phyloP scores from a whole-genome alignment of 2,113 vertebrate genomes.

The Marmota flaviventris region DNA sequence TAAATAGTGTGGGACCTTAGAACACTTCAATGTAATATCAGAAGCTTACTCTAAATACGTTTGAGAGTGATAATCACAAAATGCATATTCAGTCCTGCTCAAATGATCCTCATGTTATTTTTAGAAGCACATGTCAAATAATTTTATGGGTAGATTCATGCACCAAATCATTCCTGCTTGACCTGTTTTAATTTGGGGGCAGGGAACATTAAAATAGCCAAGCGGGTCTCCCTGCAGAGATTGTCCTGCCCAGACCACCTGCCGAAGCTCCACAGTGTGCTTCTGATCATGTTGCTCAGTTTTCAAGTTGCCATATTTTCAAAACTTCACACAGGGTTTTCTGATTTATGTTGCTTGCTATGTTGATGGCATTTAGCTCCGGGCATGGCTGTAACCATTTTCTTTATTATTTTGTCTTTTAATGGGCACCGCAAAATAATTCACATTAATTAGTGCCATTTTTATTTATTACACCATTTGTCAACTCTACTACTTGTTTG shows the following conservation, averaged over 20 bases:
- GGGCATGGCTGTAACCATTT: conserved; percentile 29
- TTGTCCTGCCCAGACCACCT: background rate
- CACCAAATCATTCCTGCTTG: background rate
- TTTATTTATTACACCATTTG: conserved; percentile 63
- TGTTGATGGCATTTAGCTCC: conserved; percentile 46
- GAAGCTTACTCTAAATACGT: background rate
- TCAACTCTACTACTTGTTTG: conserved; percentile 33
- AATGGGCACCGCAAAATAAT: conserved; percentile 29
- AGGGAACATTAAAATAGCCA: background rate
- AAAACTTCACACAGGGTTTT: background rate
- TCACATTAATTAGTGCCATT: conserved; percentile 67
- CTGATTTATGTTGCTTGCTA: conserved; percentile 33
- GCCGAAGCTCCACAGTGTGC: rapidly evolving
- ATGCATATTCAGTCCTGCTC: background rate
- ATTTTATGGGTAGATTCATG: background rate
- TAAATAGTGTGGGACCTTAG: background rate
- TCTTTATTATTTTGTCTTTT: conserved; percentile 61
- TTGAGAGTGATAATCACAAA: background rate
- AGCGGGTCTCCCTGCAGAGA: rapidly evolving
- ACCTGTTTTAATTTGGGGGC: background rate
- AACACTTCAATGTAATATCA: background rate
- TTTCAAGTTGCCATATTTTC: background rate
- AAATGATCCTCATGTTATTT: background rate
- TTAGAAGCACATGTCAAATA: background rate
- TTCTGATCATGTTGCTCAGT: background rate